A percentile compares a stretch with the other conserved stretches of the same genome.
Evolutionary conservation across 2,113 vertebrate species (phyloP).

Genomic region (Capreolus pygargus): DNA sequence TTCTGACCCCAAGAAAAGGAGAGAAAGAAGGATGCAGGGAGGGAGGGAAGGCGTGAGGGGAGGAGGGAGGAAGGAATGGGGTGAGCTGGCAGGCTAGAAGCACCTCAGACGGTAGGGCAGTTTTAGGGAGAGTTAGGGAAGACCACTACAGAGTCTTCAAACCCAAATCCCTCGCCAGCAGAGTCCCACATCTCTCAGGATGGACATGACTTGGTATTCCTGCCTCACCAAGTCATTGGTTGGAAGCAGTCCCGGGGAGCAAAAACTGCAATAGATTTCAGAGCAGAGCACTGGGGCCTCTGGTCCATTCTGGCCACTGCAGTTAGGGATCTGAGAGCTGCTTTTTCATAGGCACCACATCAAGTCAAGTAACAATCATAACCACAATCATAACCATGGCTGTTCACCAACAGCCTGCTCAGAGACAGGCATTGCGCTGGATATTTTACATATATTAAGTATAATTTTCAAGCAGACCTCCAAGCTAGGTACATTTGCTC

Average conservation of each 20-base stretch:
- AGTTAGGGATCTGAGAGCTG: background rate
- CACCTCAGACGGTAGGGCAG: rapidly evolving
- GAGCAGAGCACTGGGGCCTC: background rate
- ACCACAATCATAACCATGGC: too few species aligned
- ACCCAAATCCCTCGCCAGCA: background rate
- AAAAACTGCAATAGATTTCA: background rate
- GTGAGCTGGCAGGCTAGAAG: background rate
- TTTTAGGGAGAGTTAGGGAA: background rate
- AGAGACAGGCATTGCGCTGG: background rate
- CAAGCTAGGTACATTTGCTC: background rate
- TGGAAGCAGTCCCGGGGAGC: background rate
- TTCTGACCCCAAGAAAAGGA: background rate
- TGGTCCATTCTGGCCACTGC: rapidly evolving
- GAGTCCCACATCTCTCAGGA: background rate
- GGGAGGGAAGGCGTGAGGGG: rapidly evolving
- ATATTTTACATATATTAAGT: background rate
- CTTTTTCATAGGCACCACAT: background rate
- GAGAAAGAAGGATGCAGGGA: background rate
- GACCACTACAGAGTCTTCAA: background rate
- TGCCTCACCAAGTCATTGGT: background rate
- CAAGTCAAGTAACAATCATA: background rate
- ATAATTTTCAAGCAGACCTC: background rate
- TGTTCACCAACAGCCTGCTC: background rate
- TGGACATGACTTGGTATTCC: too few species aligned
- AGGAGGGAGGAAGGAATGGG: background rate